Evolutionary conservation across 2,113 vertebrate genomes (phyloP), one percentile per base, ranked within the genome.

Genomic region (Ageneiosus marmoratus): DNA sequence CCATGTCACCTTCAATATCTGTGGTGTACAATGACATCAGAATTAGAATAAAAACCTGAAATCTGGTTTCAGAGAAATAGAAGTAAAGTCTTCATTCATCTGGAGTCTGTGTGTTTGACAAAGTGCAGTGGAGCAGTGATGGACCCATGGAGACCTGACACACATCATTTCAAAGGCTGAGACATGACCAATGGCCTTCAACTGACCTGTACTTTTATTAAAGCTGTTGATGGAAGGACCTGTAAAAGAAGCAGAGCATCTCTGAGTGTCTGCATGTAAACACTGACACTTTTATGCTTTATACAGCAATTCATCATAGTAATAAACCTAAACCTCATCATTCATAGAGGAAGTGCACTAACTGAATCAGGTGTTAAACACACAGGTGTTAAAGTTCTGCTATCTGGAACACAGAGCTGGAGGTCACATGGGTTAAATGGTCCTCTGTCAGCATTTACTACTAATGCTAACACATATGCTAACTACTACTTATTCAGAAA

Each of bases 151-250:
- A 80, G 24, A 32, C 41, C 44, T 67, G 18, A 41, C 44, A 73
- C 29, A 50, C 69, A 75, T 74, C 37, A 79, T 79, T 58, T 32
- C 16, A 74, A 84, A 80, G 22, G 2, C 56, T n/a, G 56, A n/a
- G 56, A 58, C 56, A 58, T 65, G 24, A 79, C 79, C 27, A 15
- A 70, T 58, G 62, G 41, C 51, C 84, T 85, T 41, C 56, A 27
- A 60, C 44, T 73, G 58, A 80, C 70, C 83, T 84, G 58, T 37
- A 13, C 55, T 85, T 81, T 81, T 70, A 85, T 41, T 18, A 67
- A 32, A 37, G 11, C 32, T 27, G 18, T 32, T 34, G 62, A 50
- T 20, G 22, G 65, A 62, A 48, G 48, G 46, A 29, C n/a, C 15
- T 29, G n/a, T 73, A 32, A 50, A 62, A 70, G 77, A 79, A 63